Percentiles rank a stretch among this genome's conserved stretches.
These are phyloP conservation scores for Aphodius granarius DNA, from an alignment of 2,888 invertebrate species.

Conservation along the genomic window DNA sequence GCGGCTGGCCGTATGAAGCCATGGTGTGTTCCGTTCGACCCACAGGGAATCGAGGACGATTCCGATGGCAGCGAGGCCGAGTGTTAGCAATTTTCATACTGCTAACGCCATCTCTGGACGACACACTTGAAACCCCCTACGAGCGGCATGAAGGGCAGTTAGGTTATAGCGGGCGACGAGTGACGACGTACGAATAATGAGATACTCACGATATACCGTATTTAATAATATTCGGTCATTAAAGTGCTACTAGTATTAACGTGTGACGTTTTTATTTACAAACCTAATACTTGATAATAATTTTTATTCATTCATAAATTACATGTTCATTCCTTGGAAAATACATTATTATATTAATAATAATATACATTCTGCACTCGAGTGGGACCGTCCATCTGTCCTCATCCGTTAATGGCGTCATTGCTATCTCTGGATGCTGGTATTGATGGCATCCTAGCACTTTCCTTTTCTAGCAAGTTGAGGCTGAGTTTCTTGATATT, in stretches of 20 bases:
- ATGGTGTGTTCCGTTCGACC: background rate
- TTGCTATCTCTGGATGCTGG: no score
- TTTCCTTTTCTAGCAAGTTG: no score
- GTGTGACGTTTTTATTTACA: background rate
- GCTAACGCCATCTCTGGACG: background rate
- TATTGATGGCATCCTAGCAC: no score
- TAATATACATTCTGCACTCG: no score
- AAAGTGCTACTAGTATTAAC: background rate
- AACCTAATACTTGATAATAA: no score
- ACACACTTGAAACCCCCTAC: background rate
- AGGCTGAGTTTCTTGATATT: no score
- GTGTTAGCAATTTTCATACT: background rate
- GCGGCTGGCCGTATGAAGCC: background rate
- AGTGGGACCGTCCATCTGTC: no score
- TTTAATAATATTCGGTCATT: background rate
- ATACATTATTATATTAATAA: no score
- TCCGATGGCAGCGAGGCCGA: constrained; percentile 2
- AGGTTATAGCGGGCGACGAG: background rate
- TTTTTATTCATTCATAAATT: no score
- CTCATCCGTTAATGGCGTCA: no score
- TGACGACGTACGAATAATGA: background rate
- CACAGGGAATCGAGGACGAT: background rate
- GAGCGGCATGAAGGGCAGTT: background rate
- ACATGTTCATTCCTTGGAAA: no score
- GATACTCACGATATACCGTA: background rate